Conservation (phyloP, 2,113 vertebrate species). For the Scolopax mira region DNA sequence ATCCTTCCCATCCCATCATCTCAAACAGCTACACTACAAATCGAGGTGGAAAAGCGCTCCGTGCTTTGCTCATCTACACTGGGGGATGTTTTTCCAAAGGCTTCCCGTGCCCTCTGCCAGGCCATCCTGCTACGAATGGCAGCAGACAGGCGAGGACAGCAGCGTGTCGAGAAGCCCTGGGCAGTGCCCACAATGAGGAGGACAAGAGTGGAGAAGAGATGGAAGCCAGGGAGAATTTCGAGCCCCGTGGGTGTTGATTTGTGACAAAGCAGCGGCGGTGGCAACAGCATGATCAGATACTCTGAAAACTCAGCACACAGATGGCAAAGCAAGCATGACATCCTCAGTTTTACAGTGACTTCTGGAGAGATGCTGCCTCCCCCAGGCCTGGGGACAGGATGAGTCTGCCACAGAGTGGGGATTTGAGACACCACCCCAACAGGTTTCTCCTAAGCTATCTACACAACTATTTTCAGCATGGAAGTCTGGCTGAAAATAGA, state of each 20-base stretch:
- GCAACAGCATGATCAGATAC: constrained; percentile 75
- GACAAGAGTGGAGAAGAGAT: constrained; percentile 33
- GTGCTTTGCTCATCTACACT: constrained; percentile 54
- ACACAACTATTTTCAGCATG: not conserved
- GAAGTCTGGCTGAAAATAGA: not conserved
- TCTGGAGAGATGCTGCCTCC: constrained; percentile 13
- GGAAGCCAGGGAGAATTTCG: constrained; percentile 76
- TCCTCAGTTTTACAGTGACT: constrained; percentile 69
- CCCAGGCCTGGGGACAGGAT: not conserved
- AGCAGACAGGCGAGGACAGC: not conserved
- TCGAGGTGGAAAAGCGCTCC: constrained; percentile 34
- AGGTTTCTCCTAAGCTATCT: not conserved
- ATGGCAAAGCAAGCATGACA: constrained; percentile 80
- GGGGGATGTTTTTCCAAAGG: not conserved
- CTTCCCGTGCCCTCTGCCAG: constrained; percentile 29
- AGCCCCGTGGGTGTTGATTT: constrained; percentile 67
- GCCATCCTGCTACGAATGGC: rapidly evolving
- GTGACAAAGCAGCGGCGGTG: constrained; percentile 71
- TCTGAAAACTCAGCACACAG: constrained; percentile 70
- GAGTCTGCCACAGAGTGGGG: not conserved
- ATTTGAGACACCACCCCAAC: not conserved
- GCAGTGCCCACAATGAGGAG: not conserved
- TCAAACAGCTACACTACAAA: rapidly evolving
- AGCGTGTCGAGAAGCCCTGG: not conserved
- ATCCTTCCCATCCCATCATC: not conserved